phyloP scores from a whole-genome alignment of 2,888 invertebrate genomes.

The Sinopyrophorus schimmeli region DNA sequence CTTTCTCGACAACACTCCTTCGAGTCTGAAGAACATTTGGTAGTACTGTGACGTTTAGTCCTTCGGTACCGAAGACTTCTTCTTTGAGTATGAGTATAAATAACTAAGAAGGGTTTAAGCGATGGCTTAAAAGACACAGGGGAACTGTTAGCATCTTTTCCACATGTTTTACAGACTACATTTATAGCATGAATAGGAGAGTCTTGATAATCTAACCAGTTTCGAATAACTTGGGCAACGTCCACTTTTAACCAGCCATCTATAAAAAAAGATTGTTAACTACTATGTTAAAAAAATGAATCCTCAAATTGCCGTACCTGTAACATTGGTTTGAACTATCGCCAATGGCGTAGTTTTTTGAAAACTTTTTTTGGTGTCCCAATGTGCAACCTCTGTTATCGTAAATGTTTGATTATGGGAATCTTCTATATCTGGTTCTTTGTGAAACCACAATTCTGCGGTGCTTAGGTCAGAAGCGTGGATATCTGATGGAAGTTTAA shows the following conservation, averaged over 20 bases:
- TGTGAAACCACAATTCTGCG: constrained; percentile 82
- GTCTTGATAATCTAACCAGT: constrained; percentile 73
- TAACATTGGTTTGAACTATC: constrained; percentile 73
- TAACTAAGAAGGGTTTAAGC: constrained; percentile 75
- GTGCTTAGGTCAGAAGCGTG: constrained; percentile 74
- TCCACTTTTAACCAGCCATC: constrained; percentile 84
- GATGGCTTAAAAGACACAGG: constrained; percentile 73
- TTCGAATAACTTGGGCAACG: constrained; percentile 73
- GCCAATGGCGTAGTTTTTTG: constrained; percentile 79
- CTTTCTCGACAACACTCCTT: constrained; percentile 84
- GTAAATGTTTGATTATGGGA: constrained; percentile 75
- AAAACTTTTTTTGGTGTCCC: constrained; percentile 70
- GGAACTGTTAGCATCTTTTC: constrained; percentile 63
- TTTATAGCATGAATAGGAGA: constrained; percentile 72
- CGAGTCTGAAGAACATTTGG: constrained; percentile 68
- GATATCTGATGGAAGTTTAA: constrained; percentile 75
- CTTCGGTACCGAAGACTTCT: constrained; percentile 45
- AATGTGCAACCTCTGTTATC: constrained; percentile 77
- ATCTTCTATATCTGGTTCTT: constrained; percentile 66
- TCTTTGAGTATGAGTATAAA: constrained; percentile 75
- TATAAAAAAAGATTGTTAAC: constrained; percentile 45
- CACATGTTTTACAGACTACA: constrained; percentile 78
- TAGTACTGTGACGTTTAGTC: constrained; percentile 63
- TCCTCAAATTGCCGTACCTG: constrained; percentile 58
- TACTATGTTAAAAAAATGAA: too few relatives aligned